Evolutionary conservation across 2,797 vertebrate genomes (phyloP), one percentile per base, ranked within the genome.

Genomic region (Acanthurus leucopareius): DNA sequence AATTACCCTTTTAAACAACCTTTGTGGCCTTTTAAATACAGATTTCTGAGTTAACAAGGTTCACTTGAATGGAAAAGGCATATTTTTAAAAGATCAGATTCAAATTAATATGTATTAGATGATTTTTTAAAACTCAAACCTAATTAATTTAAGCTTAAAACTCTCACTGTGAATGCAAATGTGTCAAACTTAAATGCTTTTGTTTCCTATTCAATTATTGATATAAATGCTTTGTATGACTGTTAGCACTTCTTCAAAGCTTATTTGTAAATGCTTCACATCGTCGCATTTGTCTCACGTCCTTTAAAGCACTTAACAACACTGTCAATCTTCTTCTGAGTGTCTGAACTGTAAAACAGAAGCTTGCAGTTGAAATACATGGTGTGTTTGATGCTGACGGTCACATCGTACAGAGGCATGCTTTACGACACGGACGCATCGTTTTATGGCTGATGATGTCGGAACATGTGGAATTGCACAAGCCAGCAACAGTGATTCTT

Each of bases 381-480:
- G 45, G 48, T 45, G 66, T 19, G 57, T 79, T 72, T 44, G 38
- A 67, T 63, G 74, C 69, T 14, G 49, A 25, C 56, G 66, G 19
- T 66, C 63, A 69, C 75, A 14, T 47, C 45, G 64, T 10, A 81
- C 56, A 75, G 42, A 74, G 47, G 67, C 91, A 88, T 91, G 88
- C 88, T 72, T 64, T 38, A 68, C 53, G 85, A 85, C 73, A 80
- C 44, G 10, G 62, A 79, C 61, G 59, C 59, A 45, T 73, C 28
- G 32, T 67, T 61, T 40, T 10, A 53, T 20, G 75, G 59, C 10
- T 32, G 32, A 78, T 61, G 62, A 78, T 64, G 62, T 53, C 61
- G 10, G 59, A 47, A 68, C 49, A n/a, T 15, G 44, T 76, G 63
- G 52, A 65, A 57, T 59, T 69, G 51, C 61, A 79, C 64, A 57